phyloP scores from a whole-genome alignment of 2,113 vertebrate species.

The Noctilio leporinus region DNA sequence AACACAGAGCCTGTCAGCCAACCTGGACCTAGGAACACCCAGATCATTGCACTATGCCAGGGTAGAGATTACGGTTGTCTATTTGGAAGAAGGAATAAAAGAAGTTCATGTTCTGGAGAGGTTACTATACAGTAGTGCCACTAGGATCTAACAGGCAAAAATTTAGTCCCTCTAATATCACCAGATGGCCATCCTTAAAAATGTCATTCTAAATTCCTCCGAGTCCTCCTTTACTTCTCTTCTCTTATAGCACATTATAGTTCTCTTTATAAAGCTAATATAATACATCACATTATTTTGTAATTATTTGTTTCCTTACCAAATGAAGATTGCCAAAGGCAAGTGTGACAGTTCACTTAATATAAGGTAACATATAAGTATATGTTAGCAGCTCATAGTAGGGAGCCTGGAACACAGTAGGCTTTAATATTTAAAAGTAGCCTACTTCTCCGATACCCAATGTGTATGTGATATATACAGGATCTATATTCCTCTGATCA shows the following conservation, averaged over 20 bases:
- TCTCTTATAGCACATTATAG: neutral
- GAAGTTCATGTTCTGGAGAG: neutral
- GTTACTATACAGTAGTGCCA: neutral
- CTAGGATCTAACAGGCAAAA: neutral
- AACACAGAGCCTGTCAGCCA: neutral
- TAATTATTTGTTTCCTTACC: neutral
- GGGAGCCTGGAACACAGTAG: neutral
- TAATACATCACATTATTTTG: neutral
- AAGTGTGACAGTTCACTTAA: neutral
- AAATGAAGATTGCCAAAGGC: neutral
- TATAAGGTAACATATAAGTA: too few species aligned
- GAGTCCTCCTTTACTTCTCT: neutral
- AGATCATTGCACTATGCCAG: neutral
- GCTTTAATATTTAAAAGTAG: neutral
- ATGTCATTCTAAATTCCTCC: neutral
- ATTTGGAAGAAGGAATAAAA: neutral
- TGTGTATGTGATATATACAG: neutral
- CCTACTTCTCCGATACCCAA: neutral
- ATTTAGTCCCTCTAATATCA: neutral
- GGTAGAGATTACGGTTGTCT: neutral
- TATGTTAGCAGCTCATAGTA: neutral
- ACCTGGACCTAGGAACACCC: neutral
- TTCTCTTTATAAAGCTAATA: neutral
- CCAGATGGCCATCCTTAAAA: neutral
- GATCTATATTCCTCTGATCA: neutral